phyloP scores from a whole-genome alignment of 1,140 invertebrate species.

The Octopus sinensis region DNA sequence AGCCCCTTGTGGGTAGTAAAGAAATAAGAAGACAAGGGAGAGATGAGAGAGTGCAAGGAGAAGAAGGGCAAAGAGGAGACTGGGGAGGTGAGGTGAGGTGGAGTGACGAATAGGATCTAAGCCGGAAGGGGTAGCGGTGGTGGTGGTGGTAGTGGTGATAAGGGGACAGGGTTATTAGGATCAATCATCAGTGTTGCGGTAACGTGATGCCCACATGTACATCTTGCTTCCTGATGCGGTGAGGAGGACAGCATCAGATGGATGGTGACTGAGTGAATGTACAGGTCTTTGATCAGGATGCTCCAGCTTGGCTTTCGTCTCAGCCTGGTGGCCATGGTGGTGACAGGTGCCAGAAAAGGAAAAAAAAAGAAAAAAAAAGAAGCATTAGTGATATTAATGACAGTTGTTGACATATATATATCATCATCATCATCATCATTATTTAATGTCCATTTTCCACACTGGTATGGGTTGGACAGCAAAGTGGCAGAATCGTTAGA shows the following conservation, averaged over 20 bases:
- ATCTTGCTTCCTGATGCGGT: conserved; percentile 59
- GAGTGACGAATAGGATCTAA: too few relatives aligned
- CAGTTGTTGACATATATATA: neutral
- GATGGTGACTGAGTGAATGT: conserved; percentile 61
- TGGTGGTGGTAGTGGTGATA: too few relatives aligned
- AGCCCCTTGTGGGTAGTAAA: too few relatives aligned
- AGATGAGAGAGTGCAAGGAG: too few relatives aligned
- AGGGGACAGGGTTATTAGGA: neutral
- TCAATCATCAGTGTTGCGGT: neutral
- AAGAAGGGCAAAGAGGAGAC: accelerated
- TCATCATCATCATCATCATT: neutral
- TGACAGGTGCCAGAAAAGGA: conserved; percentile 17
- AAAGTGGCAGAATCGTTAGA: too few relatives aligned
- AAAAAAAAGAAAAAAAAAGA: neutral
- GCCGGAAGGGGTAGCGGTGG: too few relatives aligned
- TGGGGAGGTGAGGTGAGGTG: too few relatives aligned
- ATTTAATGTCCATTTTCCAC: neutral
- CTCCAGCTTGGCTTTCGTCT: conserved; percentile 58
- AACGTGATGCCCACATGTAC: conserved; percentile 57
- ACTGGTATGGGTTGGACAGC: neutral
- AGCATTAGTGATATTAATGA: neutral
- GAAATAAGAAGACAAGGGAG: too few relatives aligned
- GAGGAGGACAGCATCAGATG: conserved; percentile 57
- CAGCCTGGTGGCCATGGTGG: conserved; percentile 54
- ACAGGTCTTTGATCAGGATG: conserved; percentile 50